These are phyloP conservation scores for Florisuga fusca DNA, from an alignment of 2,797 vertebrate genomes.

Conservation along the genomic window DNA sequence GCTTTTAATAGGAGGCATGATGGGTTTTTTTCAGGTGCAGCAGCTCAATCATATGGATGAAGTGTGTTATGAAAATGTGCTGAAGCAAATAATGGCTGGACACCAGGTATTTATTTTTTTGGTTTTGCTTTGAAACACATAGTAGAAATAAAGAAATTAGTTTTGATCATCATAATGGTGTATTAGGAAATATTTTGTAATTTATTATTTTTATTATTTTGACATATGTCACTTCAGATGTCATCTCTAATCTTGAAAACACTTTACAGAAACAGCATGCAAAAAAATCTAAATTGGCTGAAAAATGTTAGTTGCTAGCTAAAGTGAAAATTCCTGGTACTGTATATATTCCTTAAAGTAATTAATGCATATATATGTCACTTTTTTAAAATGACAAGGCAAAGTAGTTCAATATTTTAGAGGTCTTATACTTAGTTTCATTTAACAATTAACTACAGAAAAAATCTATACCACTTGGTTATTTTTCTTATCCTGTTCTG, in stretches of 20 bases:
- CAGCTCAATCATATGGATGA: conserved; percentile 97
- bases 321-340: background rate
- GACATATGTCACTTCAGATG: background rate
- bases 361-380: background rate
- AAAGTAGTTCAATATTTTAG: background rate
- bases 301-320: background rate
- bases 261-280: background rate
- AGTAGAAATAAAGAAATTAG: background rate
- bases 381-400: background rate
- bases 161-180: background rate
- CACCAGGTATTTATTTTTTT: conserved; percentile 87
- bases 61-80: conserved; percentile 94
- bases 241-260: background rate
- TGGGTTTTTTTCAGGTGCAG: conserved; percentile 83
- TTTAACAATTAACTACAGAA: background rate
- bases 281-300: background rate
- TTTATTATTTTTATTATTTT: background rate
- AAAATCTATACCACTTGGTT: background rate
- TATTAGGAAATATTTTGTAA: background rate
- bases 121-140: background rate
- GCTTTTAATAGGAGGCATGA: background rate
- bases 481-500: background rate
- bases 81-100: conserved; percentile 92
- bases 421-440: background rate
- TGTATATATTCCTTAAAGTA: background rate